Evolutionary conservation across 1,140 invertebrate species (phyloP).

Genomic region (Arctopsyche grandis): DNA sequence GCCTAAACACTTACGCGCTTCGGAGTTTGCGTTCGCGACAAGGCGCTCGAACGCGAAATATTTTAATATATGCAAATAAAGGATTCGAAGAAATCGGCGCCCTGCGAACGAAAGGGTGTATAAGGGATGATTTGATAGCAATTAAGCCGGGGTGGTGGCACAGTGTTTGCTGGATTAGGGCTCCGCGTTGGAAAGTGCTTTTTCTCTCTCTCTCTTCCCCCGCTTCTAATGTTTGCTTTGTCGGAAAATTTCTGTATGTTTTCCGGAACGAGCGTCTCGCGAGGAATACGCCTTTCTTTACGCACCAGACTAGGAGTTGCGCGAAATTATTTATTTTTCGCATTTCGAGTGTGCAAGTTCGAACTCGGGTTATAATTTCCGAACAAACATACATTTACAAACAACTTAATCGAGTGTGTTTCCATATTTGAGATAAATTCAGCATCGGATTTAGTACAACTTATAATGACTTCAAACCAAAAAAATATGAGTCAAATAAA

Average conservation of each 20-base stretch:
- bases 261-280: background rate
- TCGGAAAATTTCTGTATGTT: slow-evolving; percentile 24
- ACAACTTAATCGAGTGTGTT: no score
- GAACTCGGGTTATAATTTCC: no score
- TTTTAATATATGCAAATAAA: slow-evolving; percentile 29
- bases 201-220: no score
- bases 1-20: slow-evolving; percentile 13
- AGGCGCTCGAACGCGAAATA: background rate
- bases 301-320: background rate
- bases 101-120: slow-evolving; percentile 13
- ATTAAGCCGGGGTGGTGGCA: background rate
- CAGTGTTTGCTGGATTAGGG: slow-evolving; percentile 17
- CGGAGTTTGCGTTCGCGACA: background rate
- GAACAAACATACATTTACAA: no score
- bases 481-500: no score
- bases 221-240: slow-evolving; percentile 5
- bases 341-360: background rate
- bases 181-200: background rate
- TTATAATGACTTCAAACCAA: no score
- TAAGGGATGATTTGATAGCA: slow-evolving; percentile 24
- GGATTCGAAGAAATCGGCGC: slow-evolving; percentile 27
- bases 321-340: slow-evolving; percentile 3
- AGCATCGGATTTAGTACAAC: no score
- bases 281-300: background rate
- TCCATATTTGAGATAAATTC: no score